A percentile compares a stretch with the other conserved stretches of the same genome.
phyloP scores from a whole-genome alignment of 2,797 vertebrate genomes.

The Hapalemur alaotrensis region DNA sequence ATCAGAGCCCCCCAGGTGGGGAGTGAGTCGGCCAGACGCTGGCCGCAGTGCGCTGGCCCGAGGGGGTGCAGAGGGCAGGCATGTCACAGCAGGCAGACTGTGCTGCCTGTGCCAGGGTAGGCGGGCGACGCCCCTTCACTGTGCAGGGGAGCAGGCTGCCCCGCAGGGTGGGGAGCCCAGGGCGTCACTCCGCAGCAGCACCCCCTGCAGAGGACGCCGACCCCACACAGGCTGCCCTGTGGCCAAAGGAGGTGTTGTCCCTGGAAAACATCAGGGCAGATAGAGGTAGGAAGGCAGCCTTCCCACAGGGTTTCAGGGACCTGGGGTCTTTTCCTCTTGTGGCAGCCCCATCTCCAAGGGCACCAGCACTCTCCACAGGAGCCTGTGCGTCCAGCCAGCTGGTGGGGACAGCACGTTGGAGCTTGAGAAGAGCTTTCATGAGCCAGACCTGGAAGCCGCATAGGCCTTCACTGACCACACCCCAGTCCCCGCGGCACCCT shows the following conservation, averaged over 20 bases:
- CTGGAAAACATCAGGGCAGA: neutral
- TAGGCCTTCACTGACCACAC: fast-evolving
- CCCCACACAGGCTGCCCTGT: too few species aligned
- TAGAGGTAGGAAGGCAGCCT: neutral
- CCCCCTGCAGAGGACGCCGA: too few species aligned
- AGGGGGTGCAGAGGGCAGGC: fast-evolving
- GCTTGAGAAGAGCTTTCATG: neutral
- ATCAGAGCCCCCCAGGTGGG: fast-evolving
- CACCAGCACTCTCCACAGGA: too few species aligned
- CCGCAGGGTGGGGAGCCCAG: fast-evolving
- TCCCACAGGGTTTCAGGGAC: neutral
- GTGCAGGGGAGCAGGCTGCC: neutral
- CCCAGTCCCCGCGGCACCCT: fast-evolving
- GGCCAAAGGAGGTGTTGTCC: neutral
- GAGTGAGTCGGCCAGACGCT: fast-evolving
- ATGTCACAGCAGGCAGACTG: fast-evolving
- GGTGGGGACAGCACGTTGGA: fast-evolving
- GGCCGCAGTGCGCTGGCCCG: too few species aligned
- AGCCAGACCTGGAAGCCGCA: fast-evolving
- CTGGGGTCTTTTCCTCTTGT: neutral
- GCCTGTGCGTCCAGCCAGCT: fast-evolving
- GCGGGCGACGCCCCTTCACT: too few species aligned
- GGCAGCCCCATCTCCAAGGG: too few species aligned
- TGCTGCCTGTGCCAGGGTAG: fast-evolving
- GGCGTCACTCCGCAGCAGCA: neutral